Evolutionary conservation across 2,888 invertebrate species (phyloP), one percentile per base, ranked within the genome.

Genomic region (Girardia tigrina): DNA sequence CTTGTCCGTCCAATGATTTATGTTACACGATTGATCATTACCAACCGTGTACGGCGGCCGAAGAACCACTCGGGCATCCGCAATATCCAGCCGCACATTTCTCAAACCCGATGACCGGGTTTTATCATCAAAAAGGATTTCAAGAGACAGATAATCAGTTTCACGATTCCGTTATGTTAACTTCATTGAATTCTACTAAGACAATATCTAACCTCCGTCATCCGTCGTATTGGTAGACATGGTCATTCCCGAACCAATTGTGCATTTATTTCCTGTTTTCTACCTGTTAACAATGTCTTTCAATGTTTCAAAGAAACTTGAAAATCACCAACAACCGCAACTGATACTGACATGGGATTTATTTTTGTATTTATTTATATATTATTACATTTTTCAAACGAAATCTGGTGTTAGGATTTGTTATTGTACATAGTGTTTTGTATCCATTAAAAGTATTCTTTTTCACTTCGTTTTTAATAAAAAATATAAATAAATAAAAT

Each of bases 1-100:
- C 56, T 56, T 56, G 56, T 56, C 56, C 56, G n/a, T 56, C 56
- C 4, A 56, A 56, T 56, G 56, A 56, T 56, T 56, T 56, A 23
- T 56, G 56, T n/a, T 56, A 23, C 23, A 56, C 56, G 4, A 16
- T 56, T 16, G 56, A 56, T 56, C 4, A 20, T 56, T 56, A 56
- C 23, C 56, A n/a, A 2, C 23, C 56, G 56, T 56, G 56, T 16
- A 20, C 56, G 23, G 56, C 20, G 2, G 23, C 56, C 23, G 56
- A 56, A 20, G 56, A 56, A 20, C 23, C 56, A 8, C 23, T 56
- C 20, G 23, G n/a, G n/a, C 56, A 56, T 56, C 56, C n/a, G n/a
- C 56, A n/a, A 4, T 56, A 56, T 23, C 56, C n/a, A 56, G 23
- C 20, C 56, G 8, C 8, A 2, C 56, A 56, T n/a, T 56, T 8